Percentiles rank a stretch among this genome's conserved stretches.
Evolutionary conservation across 2,113 vertebrate genomes (phyloP).

Genomic region (cat (Felis catus)): F.catus_Fca126_mat1.0 CM031419.1:180101501-180102000

Average conservation of each 20-base stretch:
- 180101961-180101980: constrained; percentile 62
- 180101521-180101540: background rate
- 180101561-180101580: background rate
- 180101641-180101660: background rate
- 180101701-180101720: background rate
- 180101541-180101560: background rate
- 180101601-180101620: background rate
- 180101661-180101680: background rate
- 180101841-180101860: background rate
- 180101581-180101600: background rate
- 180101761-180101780: background rate
- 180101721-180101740: background rate
- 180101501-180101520: background rate
- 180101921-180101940: constrained; percentile 48
- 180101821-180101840: background rate
- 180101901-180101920: background rate
- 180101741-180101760: background rate
- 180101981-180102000: constrained; percentile 39
- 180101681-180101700: background rate
- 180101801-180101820: background rate
- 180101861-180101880: background rate
- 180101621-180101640: background rate
- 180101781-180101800: background rate
- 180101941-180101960: constrained; percentile 42
- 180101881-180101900: background rate